Conservation (phyloP, 2,113 vertebrate genomes). For the Pelmatolapia mariae region DNA sequence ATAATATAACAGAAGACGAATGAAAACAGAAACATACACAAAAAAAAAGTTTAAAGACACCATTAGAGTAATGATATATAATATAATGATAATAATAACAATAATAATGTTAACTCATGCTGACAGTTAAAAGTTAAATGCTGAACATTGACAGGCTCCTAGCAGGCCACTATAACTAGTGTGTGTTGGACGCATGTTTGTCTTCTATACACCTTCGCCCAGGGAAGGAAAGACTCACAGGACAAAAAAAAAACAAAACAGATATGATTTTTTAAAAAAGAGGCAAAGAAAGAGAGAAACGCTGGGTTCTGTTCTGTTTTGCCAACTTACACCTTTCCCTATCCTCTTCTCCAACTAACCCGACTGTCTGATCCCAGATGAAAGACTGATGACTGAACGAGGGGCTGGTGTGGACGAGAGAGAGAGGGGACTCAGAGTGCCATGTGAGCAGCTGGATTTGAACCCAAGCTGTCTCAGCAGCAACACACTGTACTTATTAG, state of each 20-base stretch:
- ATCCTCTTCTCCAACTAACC: constrained; percentile 30
- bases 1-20: constrained; percentile 56
- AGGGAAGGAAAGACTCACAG: constrained; percentile 45
- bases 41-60: constrained; percentile 52
- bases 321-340: constrained; percentile 7
- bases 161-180: constrained; percentile 69
- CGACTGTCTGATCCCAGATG: constrained; percentile 11
- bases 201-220: constrained; percentile 70
- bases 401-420: not conserved
- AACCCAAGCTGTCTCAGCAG: constrained; percentile 22
- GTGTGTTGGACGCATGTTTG: constrained; percentile 78
- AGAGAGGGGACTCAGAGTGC: not conserved
- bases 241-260: constrained; percentile 2
- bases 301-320: constrained; percentile 43
- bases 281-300: constrained; percentile 19
- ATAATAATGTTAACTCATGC: constrained; percentile 53
- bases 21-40: constrained; percentile 52
- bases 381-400: constrained; percentile 17
- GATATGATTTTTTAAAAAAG: not conserved
- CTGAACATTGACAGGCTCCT: constrained; percentile 64
- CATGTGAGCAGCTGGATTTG: constrained; percentile 23
- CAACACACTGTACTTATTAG: constrained; percentile 31
- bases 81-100: constrained; percentile 49
- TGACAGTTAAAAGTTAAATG: constrained; percentile 49
- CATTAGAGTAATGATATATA: constrained; percentile 64